Evolutionary conservation across 2,888 invertebrate species (phyloP), one percentile per base, ranked within the genome.

Genomic region (Coecobrya sp.): DNA sequence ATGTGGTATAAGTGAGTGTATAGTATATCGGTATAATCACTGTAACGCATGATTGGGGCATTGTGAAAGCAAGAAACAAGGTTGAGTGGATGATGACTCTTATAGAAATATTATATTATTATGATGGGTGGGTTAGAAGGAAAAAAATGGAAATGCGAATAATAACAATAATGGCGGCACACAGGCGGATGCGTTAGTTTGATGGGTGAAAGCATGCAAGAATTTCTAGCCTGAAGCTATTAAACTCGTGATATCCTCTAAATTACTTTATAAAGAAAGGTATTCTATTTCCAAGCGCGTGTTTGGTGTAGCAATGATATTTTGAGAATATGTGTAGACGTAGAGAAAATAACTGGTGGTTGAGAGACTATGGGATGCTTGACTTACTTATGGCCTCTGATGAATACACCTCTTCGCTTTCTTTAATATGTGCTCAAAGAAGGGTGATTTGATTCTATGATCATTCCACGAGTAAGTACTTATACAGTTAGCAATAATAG

Each of bases 131-230:
- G 42, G 13, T 0, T 25, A 13, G 13, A 76, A 45, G 1, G 16
- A 45, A 13, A 49, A 45, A 13, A 76, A 49, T 22, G 49, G 76
- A 76, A 76, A 76, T 49, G 42, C n/a, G 42, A 10, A 73, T 76
- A 49, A 36, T 70, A 22, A 70, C n/a, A 25, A 49, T 49, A 76
- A 36, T 36, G 36, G 42, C n/a, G 76, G 70, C 11, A 59, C 10
- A 8, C 19, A 25, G 49, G 76, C 13, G 49, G 76, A 25, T 16
- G 49, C 22, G 45, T 25, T 25, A 45, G n/a, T 25, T 76, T 76
- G 22, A 76, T 49, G 49, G 45, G 16, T 25, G 49, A 76, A 76
- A 76, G 76, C 49, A 76, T 8, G 22, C 45, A 73, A 49, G 76
- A 25, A 0, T 76, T 49, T 76, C n/a, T 49, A 76, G 76, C 76